Base-by-base conservation (phyloP, 2,797 vertebrate genomes). In the Neosalanx taihuensis region DNA sequence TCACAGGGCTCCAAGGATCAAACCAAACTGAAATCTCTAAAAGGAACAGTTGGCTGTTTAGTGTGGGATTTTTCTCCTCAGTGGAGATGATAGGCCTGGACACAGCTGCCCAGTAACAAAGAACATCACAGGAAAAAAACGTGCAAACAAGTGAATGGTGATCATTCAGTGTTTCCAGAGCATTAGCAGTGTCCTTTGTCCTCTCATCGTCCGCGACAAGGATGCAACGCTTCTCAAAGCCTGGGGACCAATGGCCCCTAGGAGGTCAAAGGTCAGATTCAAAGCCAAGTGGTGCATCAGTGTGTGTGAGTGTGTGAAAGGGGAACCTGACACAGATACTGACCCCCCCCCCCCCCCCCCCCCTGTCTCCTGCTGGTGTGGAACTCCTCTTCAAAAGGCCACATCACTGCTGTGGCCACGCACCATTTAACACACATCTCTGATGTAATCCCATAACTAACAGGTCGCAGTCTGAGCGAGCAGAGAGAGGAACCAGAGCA, bases 391-490 rank as follows among this genome's bases (percentile, higher is more conserved):
- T 82, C 64, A 82, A 83, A 71, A 79, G 76, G 79, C 49, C 30
- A n/a, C 73, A 71, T 83, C 72, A 78, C 35, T 69, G 73, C 73
- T 69, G 23, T 64, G 67, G 82, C 81, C 77, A 75, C 78, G 82
- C 69, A 74, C 62, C 73, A 77, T 81, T 82, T 83, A 73, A 82
- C 76, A 76, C 81, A 82, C 2, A 57, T 62, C 84, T 76, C 64
- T 74, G 69, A 70, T 30, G 31, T 81, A 80, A 85, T 82, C 81
- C 80, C 69, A 71, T 63, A 81, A 80, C 72, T 81, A 81, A 87
- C 72, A 41, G 37, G 9, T 41, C 9, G 9, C 37, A 41, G 37
- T 41, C 37, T 41, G 37, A 41, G 37, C 37, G 10, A 10, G 9
- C 37, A 41, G 37, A 41, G 37, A 41, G 37, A 37, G 35, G 35